Conservation (phyloP, 1,140 invertebrate genomes). For the Galendromus occidentalis region DNA sequence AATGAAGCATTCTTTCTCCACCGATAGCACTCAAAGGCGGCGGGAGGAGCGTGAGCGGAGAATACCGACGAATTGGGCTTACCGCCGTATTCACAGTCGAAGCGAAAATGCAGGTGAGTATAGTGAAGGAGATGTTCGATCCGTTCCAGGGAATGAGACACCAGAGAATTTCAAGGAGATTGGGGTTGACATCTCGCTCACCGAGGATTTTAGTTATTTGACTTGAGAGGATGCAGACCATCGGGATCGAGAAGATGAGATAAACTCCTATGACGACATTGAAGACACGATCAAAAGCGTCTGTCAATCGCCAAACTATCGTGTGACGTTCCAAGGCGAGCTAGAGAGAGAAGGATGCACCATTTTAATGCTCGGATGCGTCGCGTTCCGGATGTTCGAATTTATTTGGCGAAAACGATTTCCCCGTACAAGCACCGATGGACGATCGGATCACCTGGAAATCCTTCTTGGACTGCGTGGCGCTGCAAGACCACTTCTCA, state of each 20-base stretch:
- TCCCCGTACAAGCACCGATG: too few species aligned
- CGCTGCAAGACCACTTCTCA: too few species aligned
- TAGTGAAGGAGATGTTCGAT: background rate
- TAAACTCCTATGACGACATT: background rate
- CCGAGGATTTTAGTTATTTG: background rate
- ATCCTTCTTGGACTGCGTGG: too few species aligned
- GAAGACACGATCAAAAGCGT: background rate
- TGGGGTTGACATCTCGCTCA: background rate
- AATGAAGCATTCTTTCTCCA: too few species aligned
- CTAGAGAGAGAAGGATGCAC: background rate
- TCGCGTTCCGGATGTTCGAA: too few species aligned
- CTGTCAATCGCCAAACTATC: background rate
- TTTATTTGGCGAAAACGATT: too few species aligned
- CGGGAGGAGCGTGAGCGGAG: too few species aligned
- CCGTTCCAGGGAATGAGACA: background rate
- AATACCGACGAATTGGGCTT: background rate
- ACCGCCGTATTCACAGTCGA: background rate
- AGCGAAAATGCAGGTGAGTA: background rate
- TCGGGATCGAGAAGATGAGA: background rate
- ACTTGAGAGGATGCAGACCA: background rate
- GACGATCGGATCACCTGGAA: too few species aligned
- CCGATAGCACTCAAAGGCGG: too few species aligned
- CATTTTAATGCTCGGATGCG: background rate
- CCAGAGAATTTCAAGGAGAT: background rate
- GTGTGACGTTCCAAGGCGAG: background rate